These are phyloP conservation scores for Platyrinchus mystaceus DNA, from an alignment of 2,797 vertebrate genomes.

Conservation along the genomic window DNA sequence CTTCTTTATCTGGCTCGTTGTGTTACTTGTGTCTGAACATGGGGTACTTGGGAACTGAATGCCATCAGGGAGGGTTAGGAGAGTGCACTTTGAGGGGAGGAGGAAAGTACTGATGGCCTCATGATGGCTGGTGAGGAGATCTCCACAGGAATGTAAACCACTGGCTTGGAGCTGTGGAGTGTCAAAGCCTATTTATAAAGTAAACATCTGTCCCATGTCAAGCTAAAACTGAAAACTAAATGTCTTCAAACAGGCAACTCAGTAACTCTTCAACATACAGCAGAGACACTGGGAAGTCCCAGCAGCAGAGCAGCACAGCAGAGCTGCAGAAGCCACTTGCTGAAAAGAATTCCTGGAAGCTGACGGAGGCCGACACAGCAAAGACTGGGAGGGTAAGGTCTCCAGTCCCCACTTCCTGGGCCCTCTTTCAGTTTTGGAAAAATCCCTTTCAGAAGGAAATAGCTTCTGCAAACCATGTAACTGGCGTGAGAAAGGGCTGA, in stretches of 20 bases:
- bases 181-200: background rate
- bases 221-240: background rate
- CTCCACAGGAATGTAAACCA: background rate
- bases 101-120: background rate
- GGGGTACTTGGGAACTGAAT: background rate
- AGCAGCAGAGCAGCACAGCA: conserved; percentile 48
- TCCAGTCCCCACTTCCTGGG: background rate
- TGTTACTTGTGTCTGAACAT: background rate
- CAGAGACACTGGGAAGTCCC: conserved; percentile 39
- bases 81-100: background rate
- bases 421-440: background rate
- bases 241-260: conserved; percentile 67
- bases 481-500: background rate
- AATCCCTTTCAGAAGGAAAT: background rate
- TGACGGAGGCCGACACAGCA: conserved; percentile 89
- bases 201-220: background rate
- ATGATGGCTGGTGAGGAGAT: background rate
- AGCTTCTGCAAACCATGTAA: background rate
- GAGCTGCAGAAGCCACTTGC: conserved; percentile 58
- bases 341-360: conserved; percentile 81
- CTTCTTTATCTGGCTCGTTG: background rate
- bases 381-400: conserved; percentile 87
- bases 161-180: background rate
- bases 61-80: background rate
- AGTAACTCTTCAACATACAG: conserved; percentile 74